phyloP scores from a whole-genome alignment of 1,140 invertebrate genomes.

The Drosophila santomea region DNA sequence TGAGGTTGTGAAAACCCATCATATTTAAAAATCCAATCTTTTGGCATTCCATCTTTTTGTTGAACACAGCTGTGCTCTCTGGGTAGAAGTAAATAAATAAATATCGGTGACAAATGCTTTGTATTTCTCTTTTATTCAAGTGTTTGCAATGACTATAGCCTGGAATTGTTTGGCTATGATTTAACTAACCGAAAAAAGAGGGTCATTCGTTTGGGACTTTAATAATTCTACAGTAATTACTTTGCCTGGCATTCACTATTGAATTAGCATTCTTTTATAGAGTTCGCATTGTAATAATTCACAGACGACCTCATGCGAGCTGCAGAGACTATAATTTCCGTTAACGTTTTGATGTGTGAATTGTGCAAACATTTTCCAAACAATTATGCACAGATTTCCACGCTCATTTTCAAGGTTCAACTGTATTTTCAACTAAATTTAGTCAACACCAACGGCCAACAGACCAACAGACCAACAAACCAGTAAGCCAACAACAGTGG shows the following conservation, averaged over 20 bases:
- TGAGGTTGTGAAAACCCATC: no score
- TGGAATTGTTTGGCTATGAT: slow-evolving; percentile 58
- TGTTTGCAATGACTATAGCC: slow-evolving; percentile 46
- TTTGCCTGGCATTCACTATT: slow-evolving; percentile 42
- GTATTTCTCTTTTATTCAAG: slow-evolving; percentile 38
- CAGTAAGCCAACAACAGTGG: slow-evolving; percentile 29
- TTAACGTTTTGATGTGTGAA: slow-evolving; percentile 43
- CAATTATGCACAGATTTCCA: slow-evolving; percentile 67
- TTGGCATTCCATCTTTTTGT: not conserved
- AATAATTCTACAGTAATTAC: slow-evolving; percentile 56
- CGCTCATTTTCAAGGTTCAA: slow-evolving; percentile 60
- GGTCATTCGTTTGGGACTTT: slow-evolving; percentile 21
- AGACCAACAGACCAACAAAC: slow-evolving; percentile 15
- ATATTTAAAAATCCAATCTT: not conserved
- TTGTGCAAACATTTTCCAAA: slow-evolving; percentile 63
- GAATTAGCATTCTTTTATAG: slow-evolving; percentile 49
- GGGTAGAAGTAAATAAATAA: slow-evolving; percentile 13
- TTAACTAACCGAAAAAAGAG: slow-evolving; percentile 46
- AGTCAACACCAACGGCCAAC: slow-evolving; percentile 22
- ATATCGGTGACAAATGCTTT: slow-evolving; percentile 51
- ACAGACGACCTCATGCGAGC: slow-evolving; percentile 40
- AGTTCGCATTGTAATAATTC: slow-evolving; percentile 47
- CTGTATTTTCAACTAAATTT: slow-evolving; percentile 58
- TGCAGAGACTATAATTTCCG: slow-evolving; percentile 1
- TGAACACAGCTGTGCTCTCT: not conserved